Evolutionary conservation across 2,888 invertebrate genomes (phyloP), one percentile per base, ranked within the genome.

Genomic region (Mythimna impura): DNA sequence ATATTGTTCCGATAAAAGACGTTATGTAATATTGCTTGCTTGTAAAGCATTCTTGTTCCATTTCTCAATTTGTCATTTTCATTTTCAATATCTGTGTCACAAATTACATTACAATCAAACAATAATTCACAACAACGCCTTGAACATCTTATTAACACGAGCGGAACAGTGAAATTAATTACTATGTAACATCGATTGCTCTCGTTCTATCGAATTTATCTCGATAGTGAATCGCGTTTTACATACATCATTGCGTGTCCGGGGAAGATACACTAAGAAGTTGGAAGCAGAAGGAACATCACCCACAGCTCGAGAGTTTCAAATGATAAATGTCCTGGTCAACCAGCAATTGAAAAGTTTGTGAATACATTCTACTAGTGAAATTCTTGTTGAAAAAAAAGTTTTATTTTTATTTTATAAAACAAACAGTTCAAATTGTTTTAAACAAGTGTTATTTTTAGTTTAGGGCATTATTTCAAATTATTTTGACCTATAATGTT

Each of bases 181-280:
- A 34, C 73, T 75, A 80, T 83, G 80, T 86, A 83, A 86, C 72
- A 79, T 67, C 68, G 71, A 79, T 81, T 78, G 81, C 70, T 85
- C 85, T 85, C 68, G 63, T 66, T 80, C 61, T 71, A 72, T 74
- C 76, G 76, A 84, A 86, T 83, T 71, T 83, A 86, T 88, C 89
- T 90, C 81, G 84, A 87, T 85, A 71, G 81, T 69, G 76, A 82
- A 82, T 89, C 78, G 84, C 85, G 85, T 89, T 91, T 89, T 89
- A 88, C 91, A 91, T 91, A 91, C 85, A 81, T 86, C 85, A 77
- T 89, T 78, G 89, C 89, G 81, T 89, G 89, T 70, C 73, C 55
- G 71, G 62, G 36, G 57, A 34, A n/a, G 10, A 25, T 14, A n/a
- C 34, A 22, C 2, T 4, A 36, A 10, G 64, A 3, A 10, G 10